Evolutionary conservation across 30 jellyfish, hydroid and myxozoan genomes (phyloP), one percentile per base, ranked within the genome.

Genomic region (Haliclystus octoradiatus): DNA sequence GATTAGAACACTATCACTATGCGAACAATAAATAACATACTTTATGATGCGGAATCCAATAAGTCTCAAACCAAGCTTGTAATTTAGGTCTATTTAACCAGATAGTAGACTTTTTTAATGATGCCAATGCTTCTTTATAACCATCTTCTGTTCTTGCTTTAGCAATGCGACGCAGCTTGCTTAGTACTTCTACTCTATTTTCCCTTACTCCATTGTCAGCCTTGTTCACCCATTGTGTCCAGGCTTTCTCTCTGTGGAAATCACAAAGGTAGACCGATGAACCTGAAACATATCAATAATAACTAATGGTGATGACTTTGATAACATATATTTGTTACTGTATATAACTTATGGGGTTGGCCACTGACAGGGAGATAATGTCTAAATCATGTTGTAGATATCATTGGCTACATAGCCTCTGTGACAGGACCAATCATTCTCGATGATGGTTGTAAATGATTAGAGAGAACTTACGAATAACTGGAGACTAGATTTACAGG

Each of bases 1-100:
- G n/a, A n/a, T n/a, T n/a, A n/a, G n/a, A n/a, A n/a, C n/a, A n/a
- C n/a, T n/a, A n/a, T n/a, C n/a, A n/a, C n/a, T n/a, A n/a, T n/a
- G n/a, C n/a, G n/a, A n/a, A n/a, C n/a, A 47, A 35, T 9, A 22
- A 2, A 57, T 15, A n/a, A 33, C 57, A 14, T 0, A 50, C 80
- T 61, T 69, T 69, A 70, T 69, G 80, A 30, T 69, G 80, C 0
- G 80, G 47, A 69, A 32, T 19, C 80, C 80, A 69, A 27, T 69
- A 50, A 9, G 15, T 35, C 0, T 0, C 1, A 49, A 49, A 69
- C 57, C 79, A 69, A 0, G 47, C 31, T 28, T 24, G 5, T 4
- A 69, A 69, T 26, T 2, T 69, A 0, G 5, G 1, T 29, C 50
- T 32, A 1, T 1, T 27, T 51, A 19, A 24, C 71, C 83, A 47